Conservation (phyloP, 2,113 vertebrate species). For the Xiphophorus hellerii region DNA sequence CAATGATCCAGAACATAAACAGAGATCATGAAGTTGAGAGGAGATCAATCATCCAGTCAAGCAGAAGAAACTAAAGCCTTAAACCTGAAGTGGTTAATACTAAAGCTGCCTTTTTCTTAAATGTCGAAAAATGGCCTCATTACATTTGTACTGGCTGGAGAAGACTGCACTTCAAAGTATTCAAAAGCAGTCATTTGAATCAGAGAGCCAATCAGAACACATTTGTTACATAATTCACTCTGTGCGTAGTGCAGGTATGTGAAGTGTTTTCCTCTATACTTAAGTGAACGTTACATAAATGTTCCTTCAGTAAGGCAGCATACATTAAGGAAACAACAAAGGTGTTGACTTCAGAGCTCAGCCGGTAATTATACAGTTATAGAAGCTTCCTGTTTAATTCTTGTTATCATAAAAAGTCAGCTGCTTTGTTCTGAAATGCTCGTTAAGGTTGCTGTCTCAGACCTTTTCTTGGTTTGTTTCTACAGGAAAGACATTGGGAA, state of each 20-base stretch:
- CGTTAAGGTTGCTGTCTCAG: background rate
- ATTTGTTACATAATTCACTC: background rate
- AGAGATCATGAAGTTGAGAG: background rate
- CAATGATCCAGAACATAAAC: background rate
- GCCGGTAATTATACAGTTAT: background rate
- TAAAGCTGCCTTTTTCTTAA: background rate
- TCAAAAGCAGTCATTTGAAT: background rate
- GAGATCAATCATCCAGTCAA: background rate
- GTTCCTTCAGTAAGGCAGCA: background rate
- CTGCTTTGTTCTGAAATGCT: background rate
- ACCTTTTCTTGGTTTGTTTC: background rate
- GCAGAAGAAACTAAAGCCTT: background rate
- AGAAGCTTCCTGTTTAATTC: background rate
- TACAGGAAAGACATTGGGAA: background rate
- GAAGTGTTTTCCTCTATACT: background rate
- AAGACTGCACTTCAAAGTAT: background rate
- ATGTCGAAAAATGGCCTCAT: conserved; percentile 28
- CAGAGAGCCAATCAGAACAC: background rate
- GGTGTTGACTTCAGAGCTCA: background rate
- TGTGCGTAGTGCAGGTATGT: background rate
- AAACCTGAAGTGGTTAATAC: conserved; percentile 14
- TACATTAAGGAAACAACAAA: background rate
- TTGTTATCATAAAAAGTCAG: background rate
- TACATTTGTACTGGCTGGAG: background rate
- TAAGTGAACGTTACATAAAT: background rate